Conservation (phyloP, 1,140 invertebrate species). For the Zaprionus inermis region DNA sequence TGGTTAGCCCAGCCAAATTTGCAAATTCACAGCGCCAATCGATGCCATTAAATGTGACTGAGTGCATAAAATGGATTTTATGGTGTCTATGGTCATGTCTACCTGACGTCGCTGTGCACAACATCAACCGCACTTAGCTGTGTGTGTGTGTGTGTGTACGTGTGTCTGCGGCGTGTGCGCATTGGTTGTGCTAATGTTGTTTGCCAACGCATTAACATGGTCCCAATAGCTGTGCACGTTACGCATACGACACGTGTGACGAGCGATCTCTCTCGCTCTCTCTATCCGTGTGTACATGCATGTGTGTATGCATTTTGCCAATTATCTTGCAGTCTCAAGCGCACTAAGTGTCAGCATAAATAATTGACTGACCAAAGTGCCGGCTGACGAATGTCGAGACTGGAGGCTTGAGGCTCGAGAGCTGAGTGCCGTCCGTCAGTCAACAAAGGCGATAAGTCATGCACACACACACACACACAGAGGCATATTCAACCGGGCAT, state of each 20-base stretch:
- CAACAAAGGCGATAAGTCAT: constrained; percentile 34
- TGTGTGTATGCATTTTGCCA: constrained; percentile 48
- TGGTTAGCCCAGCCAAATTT: constrained; percentile 65
- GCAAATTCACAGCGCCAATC: constrained; percentile 67
- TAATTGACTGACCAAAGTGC: constrained; percentile 73
- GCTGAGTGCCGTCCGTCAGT: constrained; percentile 28
- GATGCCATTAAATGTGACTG: constrained; percentile 62
- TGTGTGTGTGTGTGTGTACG: constrained; percentile 15
- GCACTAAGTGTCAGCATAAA: constrained; percentile 75
- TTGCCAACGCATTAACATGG: constrained; percentile 75
- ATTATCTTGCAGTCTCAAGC: constrained; percentile 63
- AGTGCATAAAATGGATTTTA: constrained; percentile 49
- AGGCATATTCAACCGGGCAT: constrained; percentile 33
- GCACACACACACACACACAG: constrained; percentile 17
- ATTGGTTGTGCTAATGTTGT: constrained; percentile 58
- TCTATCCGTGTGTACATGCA: not conserved
- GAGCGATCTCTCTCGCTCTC: constrained; percentile 5
- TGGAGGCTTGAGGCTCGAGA: constrained; percentile 35
- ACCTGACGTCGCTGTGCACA: constrained; percentile 16
- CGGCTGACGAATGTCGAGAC: constrained; percentile 54
- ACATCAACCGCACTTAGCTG: constrained; percentile 17
- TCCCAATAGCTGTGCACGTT: constrained; percentile 41
- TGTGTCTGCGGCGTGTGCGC: constrained; percentile 14
- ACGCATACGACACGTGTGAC: constrained; percentile 70
- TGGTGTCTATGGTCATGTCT: constrained; percentile 71